Evolutionary conservation across 1,140 invertebrate species (phyloP), one percentile per base, ranked within the genome.

Genomic region (Drosophila bocqueti): DNA sequence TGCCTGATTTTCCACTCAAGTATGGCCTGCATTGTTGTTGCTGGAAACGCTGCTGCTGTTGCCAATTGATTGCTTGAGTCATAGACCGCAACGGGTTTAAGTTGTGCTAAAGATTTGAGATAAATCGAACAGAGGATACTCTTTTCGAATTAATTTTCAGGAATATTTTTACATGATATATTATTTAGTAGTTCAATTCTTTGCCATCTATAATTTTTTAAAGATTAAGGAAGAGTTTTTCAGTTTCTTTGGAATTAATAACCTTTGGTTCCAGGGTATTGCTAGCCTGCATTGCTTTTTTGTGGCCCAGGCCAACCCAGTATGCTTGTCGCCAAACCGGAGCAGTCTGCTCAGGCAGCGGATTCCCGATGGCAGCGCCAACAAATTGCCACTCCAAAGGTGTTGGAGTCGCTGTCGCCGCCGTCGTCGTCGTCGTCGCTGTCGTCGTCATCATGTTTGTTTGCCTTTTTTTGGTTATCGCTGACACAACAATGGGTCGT

Each of bases 351-450:
- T 43, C 40, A 43, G 38, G 42, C 64, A 52, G 59, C 64, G 54
- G 54, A 40, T 55, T 69, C 63, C 67, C 49, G 52, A 38, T 71
- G 65, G 74, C 81, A 84, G 79, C 76, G 67, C 40, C 85, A 90
- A 90, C 85, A 90, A 90, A 90, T 90, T 90, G 85, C 81, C 85
- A 90, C 85, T 90, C 85, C 79, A 90, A 90, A 90, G 85, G 85
- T 90, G 85, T 90, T 85, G 77, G 67, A 62, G 81, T 72, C 76
- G 84, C 79, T 77, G 83, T 87, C 76, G 83, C 68, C 67, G 84
- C 46, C 64, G 11, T 52, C 49, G 29, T 31, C 49, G 47, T n/a
- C 8, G 31, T 31, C 29, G 34, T 36, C 34, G 31, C 31, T 34
- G 34, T 36, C 49, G 79, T 81, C 63, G 64, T 46, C 29, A 55